phyloP scores from a whole-genome alignment of 92 coral and sea anemone species.

The Siderastrea radians region DNA sequence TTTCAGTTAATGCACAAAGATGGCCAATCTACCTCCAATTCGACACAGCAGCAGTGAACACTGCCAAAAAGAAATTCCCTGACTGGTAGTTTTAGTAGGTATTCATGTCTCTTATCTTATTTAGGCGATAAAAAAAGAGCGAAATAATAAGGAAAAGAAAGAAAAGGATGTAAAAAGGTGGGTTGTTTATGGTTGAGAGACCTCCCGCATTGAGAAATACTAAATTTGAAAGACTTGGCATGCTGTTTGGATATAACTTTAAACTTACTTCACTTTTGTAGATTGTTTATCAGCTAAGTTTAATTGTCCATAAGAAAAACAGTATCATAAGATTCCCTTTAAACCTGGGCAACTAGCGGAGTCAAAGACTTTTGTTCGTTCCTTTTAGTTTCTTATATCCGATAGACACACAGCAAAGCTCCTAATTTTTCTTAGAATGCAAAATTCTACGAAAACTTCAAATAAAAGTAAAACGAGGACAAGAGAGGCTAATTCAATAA shows the following conservation, averaged over 20 bases:
- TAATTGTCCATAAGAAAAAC: constrained; percentile 37
- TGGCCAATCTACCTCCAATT: too few relatives aligned
- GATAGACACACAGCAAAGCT: not conserved
- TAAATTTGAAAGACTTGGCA: constrained; percentile 29
- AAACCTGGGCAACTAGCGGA: not conserved
- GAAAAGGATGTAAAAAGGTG: not conserved
- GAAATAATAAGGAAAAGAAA: not conserved
- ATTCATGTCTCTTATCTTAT: not conserved
- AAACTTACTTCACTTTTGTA: constrained; percentile 18
- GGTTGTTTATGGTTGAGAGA: constrained; percentile 2
- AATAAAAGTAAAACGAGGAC: not conserved
- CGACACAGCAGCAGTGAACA: not conserved
- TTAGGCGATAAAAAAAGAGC: not conserved
- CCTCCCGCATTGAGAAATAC: constrained; percentile 32
- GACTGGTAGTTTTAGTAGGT: not conserved
- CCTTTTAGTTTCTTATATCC: not conserved
- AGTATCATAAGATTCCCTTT: not conserved
- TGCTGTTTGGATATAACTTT: constrained; percentile 48
- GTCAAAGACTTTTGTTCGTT: not conserved
- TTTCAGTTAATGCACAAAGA: too few relatives aligned
- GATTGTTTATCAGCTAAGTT: constrained; percentile 51
- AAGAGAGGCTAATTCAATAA: not conserved
- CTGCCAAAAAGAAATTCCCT: not conserved
- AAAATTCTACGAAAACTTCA: not conserved
- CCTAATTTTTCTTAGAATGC: too few relatives aligned